A percentile compares a stretch with the other conserved stretches of the same genome.
Conservation (phyloP, 2,888 invertebrate species). For the Priocnemis perturbator region DNA sequence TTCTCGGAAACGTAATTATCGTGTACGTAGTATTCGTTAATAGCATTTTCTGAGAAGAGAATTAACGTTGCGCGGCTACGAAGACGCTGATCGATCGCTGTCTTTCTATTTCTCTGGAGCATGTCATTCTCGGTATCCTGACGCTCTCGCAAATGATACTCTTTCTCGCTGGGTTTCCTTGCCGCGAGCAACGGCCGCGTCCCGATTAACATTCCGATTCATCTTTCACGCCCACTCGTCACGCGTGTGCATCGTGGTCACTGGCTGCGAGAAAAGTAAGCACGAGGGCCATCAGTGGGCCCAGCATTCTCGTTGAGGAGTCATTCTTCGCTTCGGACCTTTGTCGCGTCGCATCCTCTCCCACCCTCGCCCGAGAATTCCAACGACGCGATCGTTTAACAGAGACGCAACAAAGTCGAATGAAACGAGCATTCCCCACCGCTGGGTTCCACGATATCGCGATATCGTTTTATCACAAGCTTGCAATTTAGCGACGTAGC, state of each 20-base stretch:
- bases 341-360: too few species aligned
- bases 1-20: conserved; percentile 49
- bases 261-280: too few species aligned
- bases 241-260: too few species aligned
- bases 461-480: conserved; percentile 32
- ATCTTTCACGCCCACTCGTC: too few species aligned
- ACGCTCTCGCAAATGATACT: conserved; percentile 10
- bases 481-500: conserved; percentile 20
- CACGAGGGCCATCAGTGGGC: too few species aligned
- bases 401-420: conserved; percentile 10
- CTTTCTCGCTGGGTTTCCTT: not conserved
- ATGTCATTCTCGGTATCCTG: conserved; percentile 31
- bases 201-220: too few species aligned
- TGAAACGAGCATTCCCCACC: not conserved
- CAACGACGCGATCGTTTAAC: not conserved
- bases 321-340: too few species aligned
- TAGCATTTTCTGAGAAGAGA: conserved; percentile 45
- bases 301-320: too few species aligned
- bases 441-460: conserved; percentile 18
- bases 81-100: conserved; percentile 40
- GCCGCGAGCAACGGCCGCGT: not conserved
- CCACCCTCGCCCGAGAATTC: not conserved
- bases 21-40: conserved; percentile 39
- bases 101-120: conserved; percentile 31
- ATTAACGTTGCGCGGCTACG: conserved; percentile 51